Conservation (phyloP, 2,888 invertebrate genomes). For the Aelia acuminata region DNA sequence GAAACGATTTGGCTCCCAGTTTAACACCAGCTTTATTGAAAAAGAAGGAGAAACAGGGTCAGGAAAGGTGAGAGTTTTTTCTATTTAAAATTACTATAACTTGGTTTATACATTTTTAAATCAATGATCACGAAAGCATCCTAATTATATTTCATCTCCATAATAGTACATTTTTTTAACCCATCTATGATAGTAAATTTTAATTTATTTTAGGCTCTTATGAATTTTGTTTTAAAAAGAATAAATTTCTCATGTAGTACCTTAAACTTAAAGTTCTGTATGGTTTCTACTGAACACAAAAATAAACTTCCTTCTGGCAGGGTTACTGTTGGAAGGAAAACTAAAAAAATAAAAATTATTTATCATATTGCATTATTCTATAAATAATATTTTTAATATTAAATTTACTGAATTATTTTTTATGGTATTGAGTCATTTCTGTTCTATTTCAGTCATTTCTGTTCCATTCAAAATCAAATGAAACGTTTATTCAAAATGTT, state of each 20-base stretch:
- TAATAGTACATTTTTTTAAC: background rate
- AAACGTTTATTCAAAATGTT: background rate
- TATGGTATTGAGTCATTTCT: background rate
- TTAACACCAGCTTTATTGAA: slow-evolving; percentile 93
- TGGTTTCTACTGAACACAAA: too few species aligned
- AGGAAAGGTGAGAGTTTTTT: slow-evolving; percentile 66
- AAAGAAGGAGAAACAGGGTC: slow-evolving; percentile 73
- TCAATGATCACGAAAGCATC: too few species aligned
- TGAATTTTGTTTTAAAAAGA: too few species aligned
- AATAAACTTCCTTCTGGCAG: too few species aligned
- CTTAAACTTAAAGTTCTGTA: too few species aligned
- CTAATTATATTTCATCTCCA: too few species aligned
- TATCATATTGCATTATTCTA: too few species aligned
- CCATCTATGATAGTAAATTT: background rate
- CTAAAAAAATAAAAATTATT: too few species aligned
- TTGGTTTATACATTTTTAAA: background rate
- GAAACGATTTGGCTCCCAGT: slow-evolving; percentile 89
- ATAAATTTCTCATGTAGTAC: too few species aligned
- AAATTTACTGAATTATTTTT: background rate
- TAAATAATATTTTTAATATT: background rate
- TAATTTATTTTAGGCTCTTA: too few species aligned
- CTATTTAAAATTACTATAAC: background rate
- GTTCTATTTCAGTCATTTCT: background rate
- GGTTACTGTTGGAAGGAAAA: too few species aligned
- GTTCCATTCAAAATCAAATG: too few species aligned